Conservation (phyloP, 2,797 vertebrate species). For the Coregonus ussuriensis region DNA sequence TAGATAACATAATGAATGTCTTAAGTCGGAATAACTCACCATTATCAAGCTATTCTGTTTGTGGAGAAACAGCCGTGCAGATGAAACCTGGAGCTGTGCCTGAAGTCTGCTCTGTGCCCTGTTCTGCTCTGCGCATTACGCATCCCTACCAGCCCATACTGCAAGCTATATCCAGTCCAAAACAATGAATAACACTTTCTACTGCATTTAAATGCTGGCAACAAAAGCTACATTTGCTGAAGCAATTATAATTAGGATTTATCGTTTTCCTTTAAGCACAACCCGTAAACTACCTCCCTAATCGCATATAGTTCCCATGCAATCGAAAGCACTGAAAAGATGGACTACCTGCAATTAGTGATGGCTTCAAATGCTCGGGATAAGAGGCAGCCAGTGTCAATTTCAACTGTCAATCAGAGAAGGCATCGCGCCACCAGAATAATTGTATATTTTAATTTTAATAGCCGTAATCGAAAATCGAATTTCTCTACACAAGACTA, state of each 20-base stretch:
- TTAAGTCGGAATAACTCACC: conserved; percentile 61
- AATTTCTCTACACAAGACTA: conserved; percentile 63
- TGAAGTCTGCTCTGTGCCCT: conserved; percentile 18
- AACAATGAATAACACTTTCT: conserved; percentile 68
- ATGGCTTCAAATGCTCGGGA: conserved; percentile 68
- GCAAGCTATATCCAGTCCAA: conserved; percentile 65
- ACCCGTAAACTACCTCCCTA: conserved; percentile 45
- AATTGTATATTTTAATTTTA: conserved; percentile 69
- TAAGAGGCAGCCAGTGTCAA: conserved; percentile 72
- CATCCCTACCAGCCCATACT: conserved; percentile 66
- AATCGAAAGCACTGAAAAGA: conserved; percentile 70
- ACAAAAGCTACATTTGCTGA: conserved; percentile 69
- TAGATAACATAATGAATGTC: conserved; percentile 33
- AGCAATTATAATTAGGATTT: conserved; percentile 71
- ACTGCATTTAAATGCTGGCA: conserved; percentile 74
- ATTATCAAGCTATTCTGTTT: conserved; percentile 62
- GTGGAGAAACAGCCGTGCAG: conserved; percentile 38
- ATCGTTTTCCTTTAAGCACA: conserved; percentile 61
- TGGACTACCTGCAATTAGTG: conserved; percentile 74
- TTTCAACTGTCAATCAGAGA: conserved; percentile 76
- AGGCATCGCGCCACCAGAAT: conserved; percentile 59
- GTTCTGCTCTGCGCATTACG: conserved; percentile 67
- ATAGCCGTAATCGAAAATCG: conserved; percentile 75
- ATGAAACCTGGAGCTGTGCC: conserved; percentile 42
- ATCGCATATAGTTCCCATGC: conserved; percentile 50